Percentiles rank a stretch among this genome's conserved stretches.
Conservation (phyloP, 2,797 vertebrate species). For the Fringilla coelebs region DNA sequence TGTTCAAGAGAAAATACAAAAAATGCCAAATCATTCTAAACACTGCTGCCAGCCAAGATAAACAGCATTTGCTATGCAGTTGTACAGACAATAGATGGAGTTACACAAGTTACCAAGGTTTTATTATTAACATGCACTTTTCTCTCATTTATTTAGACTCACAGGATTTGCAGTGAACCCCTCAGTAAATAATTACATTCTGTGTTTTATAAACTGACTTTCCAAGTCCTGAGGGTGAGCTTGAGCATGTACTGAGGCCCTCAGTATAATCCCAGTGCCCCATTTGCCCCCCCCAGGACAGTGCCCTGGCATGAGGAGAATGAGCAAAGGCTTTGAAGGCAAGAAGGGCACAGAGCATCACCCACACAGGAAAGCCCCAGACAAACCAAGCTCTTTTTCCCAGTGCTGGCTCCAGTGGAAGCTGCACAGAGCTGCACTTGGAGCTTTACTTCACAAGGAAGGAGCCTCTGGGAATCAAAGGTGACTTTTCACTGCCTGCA, state of each 20-base stretch:
- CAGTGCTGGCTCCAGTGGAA: background rate
- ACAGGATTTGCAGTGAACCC: background rate
- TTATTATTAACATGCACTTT: conserved; percentile 19
- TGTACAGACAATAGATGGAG: background rate
- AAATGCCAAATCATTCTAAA: background rate
- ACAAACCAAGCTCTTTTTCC: background rate
- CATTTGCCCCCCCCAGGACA: background rate
- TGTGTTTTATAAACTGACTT: background rate
- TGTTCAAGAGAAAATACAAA: background rate
- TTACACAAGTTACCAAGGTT: background rate
- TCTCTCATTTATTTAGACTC: background rate
- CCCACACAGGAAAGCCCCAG: background rate
- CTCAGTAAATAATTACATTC: conserved; percentile 40
- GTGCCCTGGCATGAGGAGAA: background rate
- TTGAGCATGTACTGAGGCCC: background rate
- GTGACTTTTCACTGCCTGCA: background rate
- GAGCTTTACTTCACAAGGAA: background rate
- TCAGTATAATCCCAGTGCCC: background rate
- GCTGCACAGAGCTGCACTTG: accelerated
- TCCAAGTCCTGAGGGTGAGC: background rate
- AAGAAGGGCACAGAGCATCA: background rate
- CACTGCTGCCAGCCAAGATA: background rate
- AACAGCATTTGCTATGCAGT: background rate
- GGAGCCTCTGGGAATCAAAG: background rate
- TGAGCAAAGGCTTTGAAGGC: background rate